Evolutionary conservation across 2,888 invertebrate species (phyloP).

Genomic region (Caradrina kadenii): DNA sequence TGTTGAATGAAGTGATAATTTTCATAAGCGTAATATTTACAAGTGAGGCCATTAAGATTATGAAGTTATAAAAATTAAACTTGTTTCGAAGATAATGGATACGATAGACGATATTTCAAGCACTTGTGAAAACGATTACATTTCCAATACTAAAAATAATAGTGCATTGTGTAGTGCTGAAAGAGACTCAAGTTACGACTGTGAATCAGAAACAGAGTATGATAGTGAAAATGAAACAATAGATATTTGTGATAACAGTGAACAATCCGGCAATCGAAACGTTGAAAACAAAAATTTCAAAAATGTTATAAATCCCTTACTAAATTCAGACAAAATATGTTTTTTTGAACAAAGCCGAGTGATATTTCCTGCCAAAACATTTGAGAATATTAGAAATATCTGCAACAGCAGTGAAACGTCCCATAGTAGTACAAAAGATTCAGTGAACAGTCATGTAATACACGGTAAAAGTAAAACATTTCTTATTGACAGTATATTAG

Average conservation of each 20-base stretch:
- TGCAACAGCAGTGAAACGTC: constrained; percentile 69
- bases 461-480: constrained; percentile 87
- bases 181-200: constrained; percentile 73
- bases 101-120: constrained; percentile 83
- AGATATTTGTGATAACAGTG: constrained; percentile 87
- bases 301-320: constrained; percentile 66
- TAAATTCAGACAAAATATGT: constrained; percentile 72
- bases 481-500: constrained; percentile 90
- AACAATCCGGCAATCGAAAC: constrained; percentile 66
- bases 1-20: constrained; percentile 47
- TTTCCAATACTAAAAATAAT: constrained; percentile 62
- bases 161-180: constrained; percentile 66
- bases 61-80: constrained; percentile 38
- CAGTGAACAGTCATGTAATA: constrained; percentile 65
- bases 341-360: constrained; percentile 75
- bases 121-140: constrained; percentile 82
- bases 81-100: constrained; percentile 72
- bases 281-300: constrained; percentile 67
- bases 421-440: constrained; percentile 69
- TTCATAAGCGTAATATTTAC: background rate
- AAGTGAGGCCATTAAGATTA: constrained; percentile 20
- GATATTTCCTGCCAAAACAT: constrained; percentile 73
- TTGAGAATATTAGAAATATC: constrained; percentile 68
- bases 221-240: constrained; percentile 88
- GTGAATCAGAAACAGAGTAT: constrained; percentile 81